These are phyloP conservation scores for Eupristina koningsbergeri DNA, from an alignment of 1,140 invertebrate species.

Conservation along the genomic window DNA sequence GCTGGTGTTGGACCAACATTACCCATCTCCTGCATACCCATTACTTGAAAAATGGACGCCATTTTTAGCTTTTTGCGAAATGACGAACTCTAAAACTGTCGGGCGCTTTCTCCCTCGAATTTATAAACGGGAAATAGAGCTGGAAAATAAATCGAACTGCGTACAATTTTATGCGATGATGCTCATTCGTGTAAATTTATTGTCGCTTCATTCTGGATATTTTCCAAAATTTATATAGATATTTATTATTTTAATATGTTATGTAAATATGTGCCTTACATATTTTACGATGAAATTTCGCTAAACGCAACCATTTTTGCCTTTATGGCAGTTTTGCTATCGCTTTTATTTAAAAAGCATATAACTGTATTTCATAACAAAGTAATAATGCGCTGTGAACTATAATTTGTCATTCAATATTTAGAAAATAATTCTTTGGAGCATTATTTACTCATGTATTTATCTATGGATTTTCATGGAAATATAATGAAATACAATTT, in stretches of 20 bases:
- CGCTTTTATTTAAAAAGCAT: background rate
- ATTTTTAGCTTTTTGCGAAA: background rate
- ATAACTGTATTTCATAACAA: background rate
- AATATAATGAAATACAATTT: too few species aligned
- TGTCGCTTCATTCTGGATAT: background rate
- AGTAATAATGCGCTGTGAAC: background rate
- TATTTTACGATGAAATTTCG: background rate
- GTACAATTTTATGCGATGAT: background rate
- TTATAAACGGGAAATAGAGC: background rate
- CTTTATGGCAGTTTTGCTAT: background rate
- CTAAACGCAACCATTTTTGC: background rate
- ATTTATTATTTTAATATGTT: conserved; percentile 3
- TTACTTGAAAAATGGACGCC: background rate
- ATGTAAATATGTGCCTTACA: background rate
- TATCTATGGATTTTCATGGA: too few species aligned
- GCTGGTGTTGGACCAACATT: background rate
- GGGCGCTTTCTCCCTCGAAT: too few species aligned
- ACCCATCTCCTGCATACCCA: background rate
- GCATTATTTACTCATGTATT: background rate
- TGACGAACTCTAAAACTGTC: background rate
- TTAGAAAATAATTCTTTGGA: background rate
- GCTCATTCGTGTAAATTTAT: background rate
- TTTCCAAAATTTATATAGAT: background rate
- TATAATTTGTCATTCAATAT: background rate
- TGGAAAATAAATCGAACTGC: background rate